Evolutionary conservation across 35 echinoderm and acorn worm genomes (phyloP).

Genomic region (Strongylocentrotus purpuratus): DNA sequence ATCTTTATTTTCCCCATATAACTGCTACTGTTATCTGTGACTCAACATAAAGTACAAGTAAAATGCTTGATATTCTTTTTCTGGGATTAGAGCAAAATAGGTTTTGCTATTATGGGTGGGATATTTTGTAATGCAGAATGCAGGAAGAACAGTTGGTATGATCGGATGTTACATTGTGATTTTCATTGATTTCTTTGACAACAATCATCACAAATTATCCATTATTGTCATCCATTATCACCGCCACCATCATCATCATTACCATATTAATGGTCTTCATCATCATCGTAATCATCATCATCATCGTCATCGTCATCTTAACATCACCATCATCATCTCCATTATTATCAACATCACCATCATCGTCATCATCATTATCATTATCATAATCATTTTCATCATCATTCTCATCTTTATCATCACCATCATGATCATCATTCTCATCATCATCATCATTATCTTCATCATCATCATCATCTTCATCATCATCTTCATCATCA

Average conservation of each 20-base stretch:
- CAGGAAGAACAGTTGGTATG: too few relatives aligned
- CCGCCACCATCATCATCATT: background rate
- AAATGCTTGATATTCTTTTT: background rate
- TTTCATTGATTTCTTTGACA: too few relatives aligned
- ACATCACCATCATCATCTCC: background rate
- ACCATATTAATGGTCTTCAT: background rate
- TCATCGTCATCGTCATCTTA: too few relatives aligned
- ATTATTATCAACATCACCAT: background rate
- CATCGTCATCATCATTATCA: background rate
- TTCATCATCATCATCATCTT: background rate
- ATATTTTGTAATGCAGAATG: background rate
- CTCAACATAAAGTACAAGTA: background rate
- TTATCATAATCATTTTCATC: background rate
- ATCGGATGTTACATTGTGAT: too few relatives aligned
- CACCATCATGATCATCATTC: background rate
- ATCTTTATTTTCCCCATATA: background rate
- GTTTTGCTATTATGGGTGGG: background rate
- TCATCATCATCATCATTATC: background rate
- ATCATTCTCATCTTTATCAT: background rate
- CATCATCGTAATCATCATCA: background rate
- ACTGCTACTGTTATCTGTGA: background rate
- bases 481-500: background rate
- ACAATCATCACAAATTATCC: background rate
- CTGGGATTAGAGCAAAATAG: background rate
- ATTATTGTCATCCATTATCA: too few relatives aligned